Percentiles rank a stretch among this genome's conserved stretches.
phyloP scores from a whole-genome alignment of 2,888 invertebrate genomes.

The Metellina segmentata region DNA sequence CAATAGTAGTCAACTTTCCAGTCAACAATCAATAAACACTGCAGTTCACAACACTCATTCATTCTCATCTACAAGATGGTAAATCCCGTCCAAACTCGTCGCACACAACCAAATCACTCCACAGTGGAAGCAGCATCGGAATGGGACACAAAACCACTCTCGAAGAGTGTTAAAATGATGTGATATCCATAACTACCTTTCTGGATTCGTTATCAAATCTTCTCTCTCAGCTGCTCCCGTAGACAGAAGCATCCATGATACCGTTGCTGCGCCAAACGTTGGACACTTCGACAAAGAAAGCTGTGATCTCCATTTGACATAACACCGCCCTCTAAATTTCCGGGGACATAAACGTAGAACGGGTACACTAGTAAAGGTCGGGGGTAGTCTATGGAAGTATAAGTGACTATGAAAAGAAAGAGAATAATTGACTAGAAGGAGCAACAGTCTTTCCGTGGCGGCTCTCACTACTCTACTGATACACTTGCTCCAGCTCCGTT shows the following conservation, averaged over 20 bases:
- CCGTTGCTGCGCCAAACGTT: constrained; percentile 58
- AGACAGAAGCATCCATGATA: constrained; percentile 72
- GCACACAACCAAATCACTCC: neutral
- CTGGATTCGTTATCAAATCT: constrained; percentile 49
- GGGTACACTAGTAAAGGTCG: constrained; percentile 24
- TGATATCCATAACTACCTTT: constrained; percentile 40
- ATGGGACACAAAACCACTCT: too few species aligned
- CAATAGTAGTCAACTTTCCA: constrained; percentile 38
- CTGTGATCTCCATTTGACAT: constrained; percentile 42
- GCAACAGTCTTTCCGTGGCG: constrained; percentile 63
- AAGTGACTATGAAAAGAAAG: constrained; percentile 53
- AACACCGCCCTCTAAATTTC: constrained; percentile 16
- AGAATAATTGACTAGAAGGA: constrained; percentile 65
- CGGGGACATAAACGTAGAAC: neutral
- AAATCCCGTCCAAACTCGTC: neutral
- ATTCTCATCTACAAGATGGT: neutral
- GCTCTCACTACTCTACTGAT: constrained; percentile 74
- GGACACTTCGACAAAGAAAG: constrained; percentile 51
- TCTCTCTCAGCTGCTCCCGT: constrained; percentile 55
- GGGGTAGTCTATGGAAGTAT: constrained; percentile 42
- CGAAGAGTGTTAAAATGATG: too few species aligned
- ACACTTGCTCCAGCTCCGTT: constrained; percentile 40
- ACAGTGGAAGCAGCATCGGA: too few species aligned
- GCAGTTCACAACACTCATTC: constrained; percentile 58
- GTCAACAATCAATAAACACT: constrained; percentile 71